Percentiles rank a stretch among this genome's conserved stretches.
These are phyloP conservation scores for Drosophila prostipennis DNA, from an alignment of 2,888 invertebrate species.

Conservation along the genomic window DNA sequence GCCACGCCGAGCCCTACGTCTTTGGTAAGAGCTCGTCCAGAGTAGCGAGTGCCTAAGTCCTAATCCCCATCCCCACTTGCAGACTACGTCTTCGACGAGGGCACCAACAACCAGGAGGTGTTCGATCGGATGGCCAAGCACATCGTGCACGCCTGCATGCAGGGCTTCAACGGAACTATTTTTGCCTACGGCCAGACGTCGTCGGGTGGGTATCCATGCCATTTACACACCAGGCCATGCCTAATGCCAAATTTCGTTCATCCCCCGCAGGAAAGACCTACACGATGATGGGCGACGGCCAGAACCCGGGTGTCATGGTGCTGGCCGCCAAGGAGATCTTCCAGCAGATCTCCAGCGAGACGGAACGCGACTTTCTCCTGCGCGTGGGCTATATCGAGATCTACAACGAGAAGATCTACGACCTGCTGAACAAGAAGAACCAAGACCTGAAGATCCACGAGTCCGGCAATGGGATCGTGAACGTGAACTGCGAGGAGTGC, in stretches of 20 bases:
- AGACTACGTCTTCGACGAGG: conserved; percentile 89
- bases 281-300: conserved; percentile 91
- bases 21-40: conserved; percentile 83
- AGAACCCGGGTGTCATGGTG: conserved; percentile 90
- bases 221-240: background rate
- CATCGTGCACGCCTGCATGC: conserved; percentile 89
- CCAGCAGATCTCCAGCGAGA: conserved; percentile 86
- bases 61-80: conserved; percentile 19
- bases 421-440: conserved; percentile 88
- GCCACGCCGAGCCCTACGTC: conserved; percentile 84
- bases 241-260: background rate
- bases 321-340: conserved; percentile 90
- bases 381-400: conserved; percentile 94
- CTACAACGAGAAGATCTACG: conserved; percentile 93
- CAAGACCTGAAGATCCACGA: conserved; percentile 88
- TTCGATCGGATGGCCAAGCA: conserved; percentile 89
- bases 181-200: conserved; percentile 96
- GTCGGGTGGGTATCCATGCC: conserved; percentile 23
- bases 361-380: conserved; percentile 90
- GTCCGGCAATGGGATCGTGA: conserved; percentile 86
- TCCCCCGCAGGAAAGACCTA: conserved; percentile 87
- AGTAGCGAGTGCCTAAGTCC: no score
- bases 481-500: conserved; percentile 88
- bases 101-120: conserved; percentile 84
- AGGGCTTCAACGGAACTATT: conserved; percentile 93